phyloP scores from a whole-genome alignment of 2,888 invertebrate genomes.

The Limenitis arthemis region DNA sequence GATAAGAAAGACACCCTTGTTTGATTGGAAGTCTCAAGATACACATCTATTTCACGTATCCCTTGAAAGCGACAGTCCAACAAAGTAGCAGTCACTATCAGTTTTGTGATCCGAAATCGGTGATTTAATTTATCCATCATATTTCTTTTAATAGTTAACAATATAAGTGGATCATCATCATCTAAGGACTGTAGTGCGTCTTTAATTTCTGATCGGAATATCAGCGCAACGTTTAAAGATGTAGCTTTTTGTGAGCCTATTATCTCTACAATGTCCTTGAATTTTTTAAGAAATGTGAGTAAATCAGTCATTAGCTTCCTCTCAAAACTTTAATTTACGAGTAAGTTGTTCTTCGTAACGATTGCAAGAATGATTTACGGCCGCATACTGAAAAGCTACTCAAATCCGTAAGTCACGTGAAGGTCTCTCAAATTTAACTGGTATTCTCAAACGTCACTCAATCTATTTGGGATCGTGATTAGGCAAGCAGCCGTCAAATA shows the following conservation, averaged over 20 bases:
- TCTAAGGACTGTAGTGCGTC: neutral
- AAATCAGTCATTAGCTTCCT: neutral
- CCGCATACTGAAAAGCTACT: too few species aligned
- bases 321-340: neutral
- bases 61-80: neutral
- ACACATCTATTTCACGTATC: neutral
- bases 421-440: too few species aligned
- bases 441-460: too few species aligned
- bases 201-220: neutral
- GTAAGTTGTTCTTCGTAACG: neutral
- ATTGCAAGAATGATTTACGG: neutral
- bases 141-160: constrained; percentile 4
- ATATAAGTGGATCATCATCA: neutral
- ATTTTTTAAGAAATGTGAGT: neutral
- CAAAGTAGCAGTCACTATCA: neutral
- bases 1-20: constrained; percentile 5
- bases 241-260: neutral
- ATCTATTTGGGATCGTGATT: too few species aligned
- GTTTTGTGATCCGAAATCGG: neutral
- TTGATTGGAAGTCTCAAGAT: neutral
- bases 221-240: neutral
- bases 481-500: too few species aligned
- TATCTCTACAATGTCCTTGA: neutral
- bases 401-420: too few species aligned
- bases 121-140: constrained; percentile 4